Base-by-base conservation (phyloP, 2,888 invertebrate species). In the Oligia fasciuncula region DNA sequence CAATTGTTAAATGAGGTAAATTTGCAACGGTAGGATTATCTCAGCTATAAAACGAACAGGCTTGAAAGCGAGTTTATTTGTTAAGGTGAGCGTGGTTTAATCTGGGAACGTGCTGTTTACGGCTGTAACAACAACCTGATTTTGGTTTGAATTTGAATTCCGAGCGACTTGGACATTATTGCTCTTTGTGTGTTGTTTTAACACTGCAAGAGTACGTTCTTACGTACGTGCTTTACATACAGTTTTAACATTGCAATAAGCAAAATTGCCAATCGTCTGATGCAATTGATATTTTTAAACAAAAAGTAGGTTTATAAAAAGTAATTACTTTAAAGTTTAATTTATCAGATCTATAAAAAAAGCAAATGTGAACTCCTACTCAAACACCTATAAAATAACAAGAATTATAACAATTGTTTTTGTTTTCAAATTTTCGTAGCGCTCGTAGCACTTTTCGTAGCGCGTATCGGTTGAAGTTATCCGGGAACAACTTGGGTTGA, bases 61-160 rank as follows among this genome's bases (percentile, higher is more conserved):
- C 79, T 85, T 81, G 81, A 85, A 85, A 86, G 77, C 77, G 87
- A 87, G 85, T 79, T 79, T 85, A 85, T 87, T 85, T 84, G 76
- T 84, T 87, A 80, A 80, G 85, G 75, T 84, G 80, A 84, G 69
- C 84, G 79, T 62, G 76, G 72, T 73, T 69, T 80, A 80, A 84
- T 84, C 87, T 80, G 80, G 69, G 66, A 87, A 87, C 77, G 69
- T 75, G 87, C 72, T 83, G 79, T 69, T 83, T 83, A 74, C 72
- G 71, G 68, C 62, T 72, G 77, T 73, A 73, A 86, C 51, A 78
- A 82, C 70, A 63, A 75, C 73, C 73, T 6, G 67, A 84, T 79
- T 76, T 73, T 60, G 62, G 68, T 83, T 69, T 81, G 54, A 54
- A 66, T 74, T 82, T 60, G n/a, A 40, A 83, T 80, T 83, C 29